Base-by-base conservation (phyloP, 2,113 vertebrate species). In the Acrocephalus kingi region DNA sequence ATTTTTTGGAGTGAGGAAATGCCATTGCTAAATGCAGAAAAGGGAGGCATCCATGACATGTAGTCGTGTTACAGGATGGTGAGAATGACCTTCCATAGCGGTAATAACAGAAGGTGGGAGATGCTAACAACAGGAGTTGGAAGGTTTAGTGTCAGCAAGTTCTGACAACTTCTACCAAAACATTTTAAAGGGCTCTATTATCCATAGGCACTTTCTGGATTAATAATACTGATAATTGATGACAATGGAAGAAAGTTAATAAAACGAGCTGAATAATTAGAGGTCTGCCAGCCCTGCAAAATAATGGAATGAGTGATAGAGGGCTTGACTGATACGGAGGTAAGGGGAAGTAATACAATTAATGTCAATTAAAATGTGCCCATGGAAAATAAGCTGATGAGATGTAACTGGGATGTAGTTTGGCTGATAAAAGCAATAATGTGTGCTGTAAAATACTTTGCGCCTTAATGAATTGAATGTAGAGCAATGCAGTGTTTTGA, bases 311-410 rank as follows among this genome's bases (percentile, higher is more conserved):
- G 94, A 89, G 73, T 89, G 94, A 94, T 97, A 91, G 84, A 84
- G 91, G 93, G 85, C 93, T 93, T 93, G 93, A 95, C 95, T 97
- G 94, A 96, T 97, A 92, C 0, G 64, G 95, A 96, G 94, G 96
- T 97, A 92, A 92, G 94, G 89, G 93, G 81, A 95, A 95, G 93
- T 96, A 96, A 96, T 96, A 92, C 95, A 96, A 93, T 96, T 97
- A 97, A 96, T 94, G 95, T 95, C 94, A 97, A 94, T 96, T 97
- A 97, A 95, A 95, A 93, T 95, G 93, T 94, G 91, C 93, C 93
- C 72, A 89, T 96, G 93, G 96, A 97, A 95, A 96, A 95, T 91
- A 96, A 95, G 94, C 95, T 97, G 96, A 96, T 95, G 93, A 96
- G 95, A 96, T 96, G 91, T 95, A 94, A 91, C 94, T 82, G 93